These are phyloP conservation scores for Dasyornis broadbenti DNA, from an alignment of 2,113 vertebrate genomes.

Conservation along the genomic window DNA sequence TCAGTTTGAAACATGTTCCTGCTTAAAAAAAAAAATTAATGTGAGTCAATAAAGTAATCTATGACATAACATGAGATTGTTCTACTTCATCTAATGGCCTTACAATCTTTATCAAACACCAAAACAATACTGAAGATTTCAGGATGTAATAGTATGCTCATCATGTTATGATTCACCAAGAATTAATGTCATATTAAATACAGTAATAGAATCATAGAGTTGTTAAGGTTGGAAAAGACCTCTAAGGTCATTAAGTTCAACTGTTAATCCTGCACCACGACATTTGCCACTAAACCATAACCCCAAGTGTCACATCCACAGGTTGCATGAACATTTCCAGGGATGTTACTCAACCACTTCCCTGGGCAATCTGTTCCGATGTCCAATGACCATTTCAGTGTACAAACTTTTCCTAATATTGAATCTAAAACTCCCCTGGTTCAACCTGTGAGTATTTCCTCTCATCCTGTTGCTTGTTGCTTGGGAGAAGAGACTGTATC, in stretches of 20 bases:
- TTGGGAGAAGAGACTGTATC: not conserved
- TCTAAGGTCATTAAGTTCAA: not conserved
- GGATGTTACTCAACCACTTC: not conserved
- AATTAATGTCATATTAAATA: not conserved
- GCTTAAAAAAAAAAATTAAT: not conserved
- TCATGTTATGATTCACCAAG: not conserved
- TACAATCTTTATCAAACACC: not conserved
- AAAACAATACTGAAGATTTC: not conserved
- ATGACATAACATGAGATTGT: not conserved
- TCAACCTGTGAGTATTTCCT: not conserved
- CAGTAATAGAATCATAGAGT: not conserved
- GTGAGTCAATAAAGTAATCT: not conserved
- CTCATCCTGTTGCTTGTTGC: accelerated
- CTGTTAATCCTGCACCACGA: not conserved
- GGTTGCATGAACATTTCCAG: not conserved
- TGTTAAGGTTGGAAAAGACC: not conserved
- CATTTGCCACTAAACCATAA: not conserved
- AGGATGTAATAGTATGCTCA: not conserved
- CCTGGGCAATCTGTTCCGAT: not conserved
- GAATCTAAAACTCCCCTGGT: not conserved
- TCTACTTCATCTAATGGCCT: not conserved
- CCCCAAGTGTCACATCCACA: not conserved
- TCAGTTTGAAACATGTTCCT: not conserved
- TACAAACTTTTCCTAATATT: not conserved
- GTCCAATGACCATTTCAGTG: not conserved